Conservation (phyloP, 2,113 vertebrate genomes). For the Pseudopipra pipra region DNA sequence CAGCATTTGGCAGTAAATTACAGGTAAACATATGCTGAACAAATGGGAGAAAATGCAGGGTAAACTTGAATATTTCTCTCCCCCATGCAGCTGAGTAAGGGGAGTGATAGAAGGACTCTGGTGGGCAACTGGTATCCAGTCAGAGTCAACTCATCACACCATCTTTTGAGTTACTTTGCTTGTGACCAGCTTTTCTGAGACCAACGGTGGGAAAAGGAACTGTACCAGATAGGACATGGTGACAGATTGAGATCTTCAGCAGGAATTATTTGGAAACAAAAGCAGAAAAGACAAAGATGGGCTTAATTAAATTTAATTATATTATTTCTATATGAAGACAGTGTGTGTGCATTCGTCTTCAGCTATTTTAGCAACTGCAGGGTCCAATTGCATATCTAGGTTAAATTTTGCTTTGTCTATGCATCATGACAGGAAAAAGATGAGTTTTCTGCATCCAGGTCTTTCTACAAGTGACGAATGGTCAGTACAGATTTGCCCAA, state of each 20-base stretch:
- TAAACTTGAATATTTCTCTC: not conserved
- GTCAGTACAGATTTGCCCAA: not conserved
- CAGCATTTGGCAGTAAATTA: not conserved
- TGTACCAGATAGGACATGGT: not conserved
- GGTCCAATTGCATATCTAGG: not conserved
- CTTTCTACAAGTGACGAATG: not conserved
- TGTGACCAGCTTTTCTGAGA: not conserved
- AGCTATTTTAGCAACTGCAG: not conserved
- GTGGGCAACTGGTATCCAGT: not conserved
- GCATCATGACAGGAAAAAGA: not conserved
- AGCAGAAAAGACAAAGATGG: not conserved
- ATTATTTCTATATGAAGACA: not conserved
- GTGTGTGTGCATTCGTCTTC: not conserved
- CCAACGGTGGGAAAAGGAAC: not conserved
- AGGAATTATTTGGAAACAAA: not conserved
- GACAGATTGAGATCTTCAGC: not conserved
- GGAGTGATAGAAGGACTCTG: fast-evolving
- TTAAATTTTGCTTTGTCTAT: not conserved
- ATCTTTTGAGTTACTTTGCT: not conserved
- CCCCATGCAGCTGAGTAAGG: not conserved
- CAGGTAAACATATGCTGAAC: not conserved
- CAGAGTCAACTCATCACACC: not conserved
- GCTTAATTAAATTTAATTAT: not conserved
- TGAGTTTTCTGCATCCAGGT: not conserved
- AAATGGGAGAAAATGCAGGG: not conserved